Percentiles rank a stretch among this genome's conserved stretches.
Conservation (phyloP, 2,113 vertebrate genomes). For the Boulengeromyrus knoepffleri region DNA sequence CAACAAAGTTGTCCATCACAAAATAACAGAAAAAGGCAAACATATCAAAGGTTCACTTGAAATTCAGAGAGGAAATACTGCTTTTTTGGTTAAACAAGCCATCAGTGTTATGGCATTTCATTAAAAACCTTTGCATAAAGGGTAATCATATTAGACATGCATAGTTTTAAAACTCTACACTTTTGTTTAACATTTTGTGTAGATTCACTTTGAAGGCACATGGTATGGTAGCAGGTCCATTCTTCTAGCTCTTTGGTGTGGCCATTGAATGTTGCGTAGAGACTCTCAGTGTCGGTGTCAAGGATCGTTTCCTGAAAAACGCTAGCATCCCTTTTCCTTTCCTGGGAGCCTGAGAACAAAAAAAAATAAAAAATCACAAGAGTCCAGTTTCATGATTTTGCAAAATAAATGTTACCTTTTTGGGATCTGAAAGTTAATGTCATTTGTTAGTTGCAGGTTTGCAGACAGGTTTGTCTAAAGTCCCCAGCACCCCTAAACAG, state of each 20-base stretch:
- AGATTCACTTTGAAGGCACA: constrained; percentile 2
- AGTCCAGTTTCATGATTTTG: not conserved
- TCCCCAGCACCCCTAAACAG: not conserved
- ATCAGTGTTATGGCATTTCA: not conserved
- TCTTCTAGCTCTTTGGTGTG: not conserved
- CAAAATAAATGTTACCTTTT: not conserved
- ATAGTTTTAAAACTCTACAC: not conserved
- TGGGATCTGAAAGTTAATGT: not conserved
- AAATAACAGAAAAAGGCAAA: not conserved
- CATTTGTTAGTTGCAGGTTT: not conserved
- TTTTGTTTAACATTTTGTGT: not conserved
- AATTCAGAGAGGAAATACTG: not conserved
- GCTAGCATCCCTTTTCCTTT: constrained; percentile 42
- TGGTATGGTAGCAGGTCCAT: not conserved
- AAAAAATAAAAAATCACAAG: not conserved
- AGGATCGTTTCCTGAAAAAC: not conserved
- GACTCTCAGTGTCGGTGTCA: not conserved
- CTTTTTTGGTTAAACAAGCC: not conserved
- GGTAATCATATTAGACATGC: not conserved
- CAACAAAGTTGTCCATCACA: not conserved
- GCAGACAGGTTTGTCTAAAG: not conserved
- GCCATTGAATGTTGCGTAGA: not conserved
- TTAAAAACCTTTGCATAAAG: not conserved
- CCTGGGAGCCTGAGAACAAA: constrained; percentile 23
- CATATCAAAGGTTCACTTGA: not conserved